phyloP scores from a whole-genome alignment of 2,113 vertebrate species.

The Herpetotheres cachinnans region DNA sequence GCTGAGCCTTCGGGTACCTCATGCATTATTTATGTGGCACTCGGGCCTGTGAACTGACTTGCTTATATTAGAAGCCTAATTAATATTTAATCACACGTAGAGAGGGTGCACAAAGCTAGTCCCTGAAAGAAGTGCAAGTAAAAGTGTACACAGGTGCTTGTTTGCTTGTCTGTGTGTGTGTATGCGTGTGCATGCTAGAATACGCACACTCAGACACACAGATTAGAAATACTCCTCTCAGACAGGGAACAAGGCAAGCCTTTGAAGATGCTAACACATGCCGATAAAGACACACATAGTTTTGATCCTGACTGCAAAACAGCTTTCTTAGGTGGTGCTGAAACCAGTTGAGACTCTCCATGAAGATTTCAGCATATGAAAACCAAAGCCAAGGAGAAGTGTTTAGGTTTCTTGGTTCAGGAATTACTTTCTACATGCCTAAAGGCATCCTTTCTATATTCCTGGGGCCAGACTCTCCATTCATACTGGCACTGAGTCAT shows the following conservation, averaged over 20 bases:
- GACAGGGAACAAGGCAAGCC: neutral
- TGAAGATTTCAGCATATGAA: neutral
- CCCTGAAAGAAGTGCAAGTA: slow-evolving; percentile 59
- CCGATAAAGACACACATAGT: neutral
- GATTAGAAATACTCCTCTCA: neutral
- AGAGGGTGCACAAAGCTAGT: slow-evolving; percentile 69
- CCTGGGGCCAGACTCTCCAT: neutral
- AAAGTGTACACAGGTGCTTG: slow-evolving; percentile 28
- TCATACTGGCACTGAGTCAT: neutral
- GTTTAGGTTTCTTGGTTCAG: neutral
- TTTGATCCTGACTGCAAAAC: neutral
- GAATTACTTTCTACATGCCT: neutral
- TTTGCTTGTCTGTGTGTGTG: neutral
- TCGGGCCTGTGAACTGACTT: slow-evolving; percentile 79
- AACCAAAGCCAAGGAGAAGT: neutral
- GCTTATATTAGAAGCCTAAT: slow-evolving; percentile 85
- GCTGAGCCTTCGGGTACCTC: slow-evolving; percentile 82
- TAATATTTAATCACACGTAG: slow-evolving; percentile 84
- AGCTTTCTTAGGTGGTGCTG: neutral
- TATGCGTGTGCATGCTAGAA: neutral
- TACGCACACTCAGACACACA: neutral
- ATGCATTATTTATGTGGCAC: slow-evolving; percentile 80
- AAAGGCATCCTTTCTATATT: neutral
- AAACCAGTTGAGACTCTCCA: neutral
- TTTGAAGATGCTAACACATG: neutral